A percentile compares a stretch with the other conserved stretches of the same genome.
These are phyloP conservation scores for Branchinecta lynchi DNA, from an alignment of 1,140 invertebrate genomes.

Conservation along the genomic window DNA sequence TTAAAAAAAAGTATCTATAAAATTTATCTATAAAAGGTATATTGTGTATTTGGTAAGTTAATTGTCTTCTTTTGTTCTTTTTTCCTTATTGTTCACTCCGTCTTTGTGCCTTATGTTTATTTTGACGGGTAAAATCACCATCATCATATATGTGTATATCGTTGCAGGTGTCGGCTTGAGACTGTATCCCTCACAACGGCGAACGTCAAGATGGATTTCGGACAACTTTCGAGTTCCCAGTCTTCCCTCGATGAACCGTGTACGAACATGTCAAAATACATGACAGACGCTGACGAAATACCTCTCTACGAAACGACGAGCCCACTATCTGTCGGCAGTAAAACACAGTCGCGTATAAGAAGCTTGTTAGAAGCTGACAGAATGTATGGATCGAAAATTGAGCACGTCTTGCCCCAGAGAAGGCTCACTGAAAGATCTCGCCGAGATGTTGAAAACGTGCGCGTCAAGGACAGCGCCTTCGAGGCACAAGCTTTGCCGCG, in stretches of 20 bases:
- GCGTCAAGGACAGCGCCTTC: conserved; percentile 5
- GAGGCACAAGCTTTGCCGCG: conserved; percentile 1
- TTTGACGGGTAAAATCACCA: too few relatives aligned
- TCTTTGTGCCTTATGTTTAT: too few relatives aligned
- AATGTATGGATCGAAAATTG: background rate
- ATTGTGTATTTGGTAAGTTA: too few relatives aligned
- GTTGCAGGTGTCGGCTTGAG: background rate
- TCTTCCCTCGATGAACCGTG: background rate
- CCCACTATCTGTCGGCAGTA: background rate
- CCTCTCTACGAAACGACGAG: conserved; percentile 6
- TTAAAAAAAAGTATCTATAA: too few relatives aligned
- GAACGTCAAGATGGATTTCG: conserved; percentile 6
- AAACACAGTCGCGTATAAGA: background rate
- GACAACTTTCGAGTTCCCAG: conserved; percentile 13
- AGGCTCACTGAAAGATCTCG: background rate
- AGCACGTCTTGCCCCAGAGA: background rate
- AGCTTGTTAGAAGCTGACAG: background rate
- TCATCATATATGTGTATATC: background rate
- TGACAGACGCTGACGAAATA: background rate
- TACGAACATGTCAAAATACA: background rate
- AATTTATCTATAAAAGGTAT: too few relatives aligned
- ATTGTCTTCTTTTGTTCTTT: too few relatives aligned
- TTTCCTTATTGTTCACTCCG: too few relatives aligned
- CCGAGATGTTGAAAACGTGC: background rate
- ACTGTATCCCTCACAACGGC: background rate